Percentiles rank a stretch among this genome's conserved stretches.
These are phyloP conservation scores for Lasius platythorax DNA, from an alignment of 2,888 invertebrate genomes.

Conservation along the genomic window DNA sequence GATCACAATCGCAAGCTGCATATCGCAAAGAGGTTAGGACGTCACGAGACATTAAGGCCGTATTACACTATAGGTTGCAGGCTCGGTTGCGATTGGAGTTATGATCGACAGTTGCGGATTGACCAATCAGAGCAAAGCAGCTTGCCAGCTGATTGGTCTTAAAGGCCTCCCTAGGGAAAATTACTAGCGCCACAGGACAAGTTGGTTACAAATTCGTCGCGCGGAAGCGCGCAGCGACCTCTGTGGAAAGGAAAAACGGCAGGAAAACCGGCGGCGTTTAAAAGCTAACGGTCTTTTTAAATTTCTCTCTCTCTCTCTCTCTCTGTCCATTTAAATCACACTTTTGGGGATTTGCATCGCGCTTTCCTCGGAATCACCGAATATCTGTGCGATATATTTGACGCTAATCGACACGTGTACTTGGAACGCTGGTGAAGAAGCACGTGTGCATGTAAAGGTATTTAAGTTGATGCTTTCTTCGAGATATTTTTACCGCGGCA, in stretches of 20 bases:
- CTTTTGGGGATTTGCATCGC: background rate
- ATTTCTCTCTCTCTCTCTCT: background rate
- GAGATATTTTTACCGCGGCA: background rate
- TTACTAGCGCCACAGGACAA: no score
- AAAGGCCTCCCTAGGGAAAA: no score
- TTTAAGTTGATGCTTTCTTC: background rate
- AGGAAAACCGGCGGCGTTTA: constrained; percentile 28
- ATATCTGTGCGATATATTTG: background rate
- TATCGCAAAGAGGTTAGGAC: no score
- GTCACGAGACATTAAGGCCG: no score
- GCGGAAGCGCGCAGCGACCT: constrained; percentile 36
- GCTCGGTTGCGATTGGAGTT: no score
- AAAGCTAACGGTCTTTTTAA: constrained; percentile 70
- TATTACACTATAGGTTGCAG: no score
- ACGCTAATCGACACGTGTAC: background rate
- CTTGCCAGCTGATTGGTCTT: no score
- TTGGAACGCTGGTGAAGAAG: background rate
- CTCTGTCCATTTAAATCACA: constrained; percentile 32
- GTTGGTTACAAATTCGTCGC: background rate
- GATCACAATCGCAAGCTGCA: no score
- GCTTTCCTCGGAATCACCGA: background rate
- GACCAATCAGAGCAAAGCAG: no score
- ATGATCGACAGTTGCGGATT: no score
- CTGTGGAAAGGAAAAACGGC: constrained; percentile 18
- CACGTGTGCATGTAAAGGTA: background rate